phyloP scores from a whole-genome alignment of 1,140 invertebrate genomes.

The Coenobita brevimanus region DNA sequence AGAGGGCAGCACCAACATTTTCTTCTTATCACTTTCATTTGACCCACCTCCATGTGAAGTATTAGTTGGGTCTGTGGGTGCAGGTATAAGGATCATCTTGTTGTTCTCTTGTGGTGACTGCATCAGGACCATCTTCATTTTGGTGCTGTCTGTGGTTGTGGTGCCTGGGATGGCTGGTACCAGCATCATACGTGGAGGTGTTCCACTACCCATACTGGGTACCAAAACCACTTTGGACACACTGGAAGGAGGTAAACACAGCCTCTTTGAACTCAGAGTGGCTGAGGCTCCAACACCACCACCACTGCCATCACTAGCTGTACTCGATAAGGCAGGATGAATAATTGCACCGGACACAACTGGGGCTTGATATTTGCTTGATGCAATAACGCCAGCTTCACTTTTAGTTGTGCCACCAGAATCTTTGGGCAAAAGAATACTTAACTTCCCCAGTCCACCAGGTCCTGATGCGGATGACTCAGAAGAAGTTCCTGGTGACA shows the following conservation, averaged over 20 bases:
- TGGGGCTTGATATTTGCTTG: background rate
- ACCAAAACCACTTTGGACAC: conserved; percentile 45
- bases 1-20: conserved; percentile 41
- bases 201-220: conserved; percentile 10
- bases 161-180: conserved; percentile 5
- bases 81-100: conserved; percentile 51
- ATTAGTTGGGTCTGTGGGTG: background rate
- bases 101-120: conserved; percentile 34
- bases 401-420: background rate
- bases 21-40: conserved; percentile 24
- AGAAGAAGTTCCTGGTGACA: background rate
- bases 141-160: background rate
- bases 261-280: conserved; percentile 10
- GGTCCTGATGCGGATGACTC: background rate
- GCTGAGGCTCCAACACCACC: background rate
- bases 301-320: background rate
- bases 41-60: background rate
- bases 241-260: conserved; percentile 35
- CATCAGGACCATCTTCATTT: conserved; percentile 48
- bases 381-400: background rate
- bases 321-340: no score
- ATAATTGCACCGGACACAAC: background rate
- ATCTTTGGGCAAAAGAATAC: background rate
- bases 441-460: background rate
- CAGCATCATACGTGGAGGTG: conserved; percentile 29